These are phyloP conservation scores for Drosophila neonasuta DNA, from an alignment of 2,888 invertebrate species.

Conservation along the genomic window DNA sequence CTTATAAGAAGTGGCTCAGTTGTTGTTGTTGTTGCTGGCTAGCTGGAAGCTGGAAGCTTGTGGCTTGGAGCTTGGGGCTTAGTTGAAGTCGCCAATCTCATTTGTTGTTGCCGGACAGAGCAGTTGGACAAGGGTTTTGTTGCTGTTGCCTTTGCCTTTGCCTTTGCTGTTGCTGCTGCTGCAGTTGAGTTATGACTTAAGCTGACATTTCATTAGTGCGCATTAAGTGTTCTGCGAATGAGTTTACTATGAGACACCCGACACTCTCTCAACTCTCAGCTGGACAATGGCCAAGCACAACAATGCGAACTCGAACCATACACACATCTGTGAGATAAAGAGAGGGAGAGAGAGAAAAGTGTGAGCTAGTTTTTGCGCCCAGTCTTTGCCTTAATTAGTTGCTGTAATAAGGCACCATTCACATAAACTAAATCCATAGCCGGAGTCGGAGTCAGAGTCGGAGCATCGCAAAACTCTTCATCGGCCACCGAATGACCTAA, in stretches of 20 bases:
- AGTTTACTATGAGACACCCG: constrained; percentile 57
- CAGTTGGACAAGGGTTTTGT: constrained; percentile 23
- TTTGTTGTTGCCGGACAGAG: constrained; percentile 22
- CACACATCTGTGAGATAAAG: neutral
- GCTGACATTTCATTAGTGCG: constrained; percentile 81
- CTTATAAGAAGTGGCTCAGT: constrained; percentile 52
- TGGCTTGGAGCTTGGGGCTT: constrained; percentile 23
- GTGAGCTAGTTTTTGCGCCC: constrained; percentile 12
- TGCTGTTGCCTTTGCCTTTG: constrained; percentile 20
- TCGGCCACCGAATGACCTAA: constrained; percentile 54
- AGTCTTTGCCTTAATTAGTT: constrained; percentile 66
- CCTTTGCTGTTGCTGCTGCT: constrained; percentile 43
- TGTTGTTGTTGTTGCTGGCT: constrained; percentile 4
- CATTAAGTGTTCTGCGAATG: constrained; percentile 76
- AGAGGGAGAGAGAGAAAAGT: neutral
- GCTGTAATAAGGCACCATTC: constrained; percentile 46
- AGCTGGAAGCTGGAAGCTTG: neutral
- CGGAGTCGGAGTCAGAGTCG: constrained; percentile 17
- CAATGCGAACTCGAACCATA: neutral
- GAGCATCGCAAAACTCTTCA: constrained; percentile 30
- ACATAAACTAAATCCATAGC: constrained; percentile 33
- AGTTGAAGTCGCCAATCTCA: constrained; percentile 36
- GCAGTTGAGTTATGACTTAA: constrained; percentile 80
- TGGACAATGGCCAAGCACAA: constrained; percentile 5
- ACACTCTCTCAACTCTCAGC: constrained; percentile 5